phyloP scores from a whole-genome alignment of 1,140 invertebrate genomes.

The Periplaneta americana region DNA sequence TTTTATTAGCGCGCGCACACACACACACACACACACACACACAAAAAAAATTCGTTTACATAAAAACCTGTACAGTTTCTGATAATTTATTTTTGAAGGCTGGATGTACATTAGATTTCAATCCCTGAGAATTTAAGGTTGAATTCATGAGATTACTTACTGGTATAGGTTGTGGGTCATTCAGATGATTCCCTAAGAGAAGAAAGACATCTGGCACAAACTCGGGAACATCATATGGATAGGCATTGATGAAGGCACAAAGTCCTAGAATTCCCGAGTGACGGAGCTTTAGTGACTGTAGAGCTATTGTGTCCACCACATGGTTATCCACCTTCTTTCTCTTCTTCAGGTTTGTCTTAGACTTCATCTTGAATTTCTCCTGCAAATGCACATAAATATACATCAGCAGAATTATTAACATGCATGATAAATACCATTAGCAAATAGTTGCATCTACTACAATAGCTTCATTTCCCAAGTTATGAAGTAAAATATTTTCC shows the following conservation, averaged over 20 bases:
- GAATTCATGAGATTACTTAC: conserved; percentile 48
- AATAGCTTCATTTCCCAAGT: too few relatives aligned
- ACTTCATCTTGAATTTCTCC: conserved; percentile 47
- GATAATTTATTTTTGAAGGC: too few relatives aligned
- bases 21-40: not conserved
- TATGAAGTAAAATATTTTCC: too few relatives aligned
- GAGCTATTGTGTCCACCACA: conserved; percentile 12
- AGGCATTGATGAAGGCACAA: conserved; percentile 80
- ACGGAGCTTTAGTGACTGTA: conserved; percentile 36
- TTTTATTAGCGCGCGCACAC: too few relatives aligned
- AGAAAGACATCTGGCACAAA: conserved; percentile 79
- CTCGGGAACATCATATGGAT: conserved; percentile 85
- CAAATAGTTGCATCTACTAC: too few relatives aligned
- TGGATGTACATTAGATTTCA: too few relatives aligned
- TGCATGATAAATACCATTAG: too few relatives aligned
- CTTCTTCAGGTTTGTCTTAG: conserved; percentile 37
- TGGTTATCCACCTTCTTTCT: not conserved
- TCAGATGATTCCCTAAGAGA: conserved; percentile 69
- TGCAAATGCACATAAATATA: too few relatives aligned
- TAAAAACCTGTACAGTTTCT: too few relatives aligned
- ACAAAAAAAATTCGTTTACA: not conserved
- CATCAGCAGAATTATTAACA: too few relatives aligned
- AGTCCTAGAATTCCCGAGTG: conserved; percentile 85
- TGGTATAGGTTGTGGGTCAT: conserved; percentile 88
- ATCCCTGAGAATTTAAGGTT: not conserved